phyloP scores from a whole-genome alignment of 2,113 vertebrate genomes.

The Oreocharis arfaki region DNA sequence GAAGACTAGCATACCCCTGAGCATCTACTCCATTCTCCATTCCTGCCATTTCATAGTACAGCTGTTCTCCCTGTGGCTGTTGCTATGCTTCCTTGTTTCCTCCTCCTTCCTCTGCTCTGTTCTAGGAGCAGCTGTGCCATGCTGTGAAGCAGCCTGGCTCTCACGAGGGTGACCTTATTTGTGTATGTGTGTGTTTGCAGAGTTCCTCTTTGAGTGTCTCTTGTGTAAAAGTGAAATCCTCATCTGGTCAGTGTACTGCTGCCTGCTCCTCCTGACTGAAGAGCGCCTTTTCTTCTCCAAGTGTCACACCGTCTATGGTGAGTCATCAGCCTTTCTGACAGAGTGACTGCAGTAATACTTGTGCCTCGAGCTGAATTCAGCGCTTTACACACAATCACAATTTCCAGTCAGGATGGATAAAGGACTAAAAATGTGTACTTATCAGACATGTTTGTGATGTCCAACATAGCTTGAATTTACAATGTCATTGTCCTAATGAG shows the following conservation, averaged over 20 bases:
- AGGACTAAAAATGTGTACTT: not conserved
- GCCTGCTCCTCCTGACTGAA: slow-evolving; percentile 84
- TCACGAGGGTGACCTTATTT: not conserved
- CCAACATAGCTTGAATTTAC: not conserved
- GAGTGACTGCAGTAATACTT: not conserved
- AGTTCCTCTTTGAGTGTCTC: slow-evolving; percentile 83
- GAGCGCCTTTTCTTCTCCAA: slow-evolving; percentile 91
- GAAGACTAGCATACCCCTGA: not conserved
- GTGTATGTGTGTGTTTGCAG: slow-evolving; percentile 52
- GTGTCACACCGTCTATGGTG: slow-evolving; percentile 95
- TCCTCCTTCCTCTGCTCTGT: not conserved
- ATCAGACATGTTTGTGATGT: not conserved
- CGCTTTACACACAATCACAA: not conserved
- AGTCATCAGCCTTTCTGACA: slow-evolving; percentile 37
- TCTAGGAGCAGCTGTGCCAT: not conserved
- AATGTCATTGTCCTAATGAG: not conserved
- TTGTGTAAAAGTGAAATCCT: slow-evolving; percentile 78
- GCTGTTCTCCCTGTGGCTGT: not conserved
- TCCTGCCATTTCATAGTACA: not conserved
- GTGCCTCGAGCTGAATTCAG: slow-evolving; percentile 7
- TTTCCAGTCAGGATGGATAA: not conserved
- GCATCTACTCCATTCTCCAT: not conserved
- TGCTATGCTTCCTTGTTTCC: not conserved
- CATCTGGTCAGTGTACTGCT: slow-evolving; percentile 86
- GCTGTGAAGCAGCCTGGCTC: not conserved